Percentiles rank a stretch among this genome's conserved stretches.
These are phyloP conservation scores for Leptoteleia sp. DNA, from an alignment of 1,140 invertebrate genomes.

Conservation along the genomic window DNA sequence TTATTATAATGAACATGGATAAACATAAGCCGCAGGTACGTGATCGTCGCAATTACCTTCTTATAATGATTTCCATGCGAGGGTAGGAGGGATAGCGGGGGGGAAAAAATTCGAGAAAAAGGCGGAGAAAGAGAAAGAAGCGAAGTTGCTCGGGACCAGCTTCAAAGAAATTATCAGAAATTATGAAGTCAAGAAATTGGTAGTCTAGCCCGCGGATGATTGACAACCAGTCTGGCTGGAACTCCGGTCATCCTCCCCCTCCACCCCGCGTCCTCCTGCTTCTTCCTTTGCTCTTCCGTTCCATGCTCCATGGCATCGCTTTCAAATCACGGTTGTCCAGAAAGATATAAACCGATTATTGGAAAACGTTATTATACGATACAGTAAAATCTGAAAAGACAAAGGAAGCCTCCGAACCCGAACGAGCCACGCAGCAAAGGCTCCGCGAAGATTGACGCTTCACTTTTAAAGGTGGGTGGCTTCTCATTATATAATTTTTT, in stretches of 20 bases:
- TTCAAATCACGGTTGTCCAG: slow-evolving; percentile 60
- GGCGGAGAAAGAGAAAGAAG: slow-evolving; percentile 63
- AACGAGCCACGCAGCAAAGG: neutral
- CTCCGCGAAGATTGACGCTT: neutral
- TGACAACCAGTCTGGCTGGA: slow-evolving; percentile 78
- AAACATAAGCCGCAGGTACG: slow-evolving; percentile 79
- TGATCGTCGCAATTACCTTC: slow-evolving; percentile 80
- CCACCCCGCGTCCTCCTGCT: slow-evolving; percentile 23
- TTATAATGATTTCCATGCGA: slow-evolving; percentile 79
- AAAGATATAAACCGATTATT: slow-evolving; percentile 67
- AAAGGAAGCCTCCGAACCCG: slow-evolving; percentile 6
- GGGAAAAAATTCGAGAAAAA: slow-evolving; percentile 53
- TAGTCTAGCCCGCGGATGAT: slow-evolving; percentile 81
- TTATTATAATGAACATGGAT: slow-evolving; percentile 81
- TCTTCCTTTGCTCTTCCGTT: slow-evolving; percentile 54
- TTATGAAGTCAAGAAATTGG: slow-evolving; percentile 81
- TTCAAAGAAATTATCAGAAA: slow-evolving; percentile 80
- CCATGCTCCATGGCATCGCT: slow-evolving; percentile 51
- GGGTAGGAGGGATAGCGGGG: slow-evolving; percentile 37
- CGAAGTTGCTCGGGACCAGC: slow-evolving; percentile 70
- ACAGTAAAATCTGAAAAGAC: slow-evolving; percentile 37
- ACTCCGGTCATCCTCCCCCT: slow-evolving; percentile 62
- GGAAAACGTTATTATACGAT: slow-evolving; percentile 64
- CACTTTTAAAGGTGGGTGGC: slow-evolving; percentile 1
- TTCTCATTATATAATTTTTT: neutral